A percentile compares a stretch with the other conserved stretches of the same genome.
phyloP scores from a whole-genome alignment of 2,888 invertebrate genomes.

The Harpalus rubripes region DNA sequence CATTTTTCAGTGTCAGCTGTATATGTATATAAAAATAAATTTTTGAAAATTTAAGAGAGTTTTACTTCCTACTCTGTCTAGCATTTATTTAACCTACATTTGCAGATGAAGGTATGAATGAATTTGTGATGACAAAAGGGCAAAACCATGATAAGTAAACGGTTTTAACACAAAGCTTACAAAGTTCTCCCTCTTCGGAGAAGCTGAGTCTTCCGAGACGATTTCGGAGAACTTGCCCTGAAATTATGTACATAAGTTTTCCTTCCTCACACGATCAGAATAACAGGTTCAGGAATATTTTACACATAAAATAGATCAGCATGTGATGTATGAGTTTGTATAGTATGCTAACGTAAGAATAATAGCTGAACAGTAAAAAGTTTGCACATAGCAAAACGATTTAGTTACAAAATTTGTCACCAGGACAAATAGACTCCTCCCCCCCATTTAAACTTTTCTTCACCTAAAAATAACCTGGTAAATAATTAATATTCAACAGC shows the following conservation, averaged over 20 bases:
- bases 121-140: slow-evolving; percentile 44
- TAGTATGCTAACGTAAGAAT: background rate
- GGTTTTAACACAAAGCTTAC: slow-evolving; percentile 79
- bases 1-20: too few species aligned
- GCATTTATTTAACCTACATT: too few species aligned
- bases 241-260: slow-evolving; percentile 68
- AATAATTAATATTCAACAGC: slow-evolving; percentile 7
- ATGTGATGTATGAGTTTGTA: background rate
- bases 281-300: background rate
- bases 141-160: slow-evolving; percentile 11
- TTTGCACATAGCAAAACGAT: background rate
- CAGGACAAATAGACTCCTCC: background rate
- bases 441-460: background rate
- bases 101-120: background rate
- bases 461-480: background rate
- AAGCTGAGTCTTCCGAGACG: slow-evolving; percentile 83
- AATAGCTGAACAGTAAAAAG: background rate
- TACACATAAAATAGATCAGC: background rate
- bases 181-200: slow-evolving; percentile 86
- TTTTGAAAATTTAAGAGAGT: background rate
- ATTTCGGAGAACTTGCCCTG: slow-evolving; percentile 78
- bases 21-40: too few species aligned
- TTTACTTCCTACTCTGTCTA: background rate
- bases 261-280: background rate
- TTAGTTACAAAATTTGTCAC: background rate